Evolutionary conservation across 1,140 invertebrate genomes (phyloP), one percentile per base, ranked within the genome.

Genomic region (Stegodyphus dumicola): DNA sequence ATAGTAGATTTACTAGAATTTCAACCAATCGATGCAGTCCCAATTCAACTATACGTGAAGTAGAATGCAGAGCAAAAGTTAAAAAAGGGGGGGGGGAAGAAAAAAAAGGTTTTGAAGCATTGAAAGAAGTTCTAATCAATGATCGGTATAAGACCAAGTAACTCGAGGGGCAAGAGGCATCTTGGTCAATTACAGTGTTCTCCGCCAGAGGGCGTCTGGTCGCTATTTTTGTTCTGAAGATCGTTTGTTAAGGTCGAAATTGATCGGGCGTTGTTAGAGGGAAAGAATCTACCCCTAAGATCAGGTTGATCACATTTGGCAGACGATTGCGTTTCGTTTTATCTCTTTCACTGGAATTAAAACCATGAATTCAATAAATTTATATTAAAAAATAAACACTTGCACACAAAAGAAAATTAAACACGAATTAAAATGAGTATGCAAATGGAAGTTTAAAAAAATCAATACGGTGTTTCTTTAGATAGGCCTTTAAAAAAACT

Each of bases 141-240:
- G 48, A 65, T 56, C 51, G 73, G 11, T n/a, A 11, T 10, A 17
- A 18, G 53, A 54, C 60, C 54, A 52, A 66, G 60, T 77, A 65
- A 64, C 48, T 64, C 75, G 15, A 15, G 48, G 17, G 75, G 75
- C 75, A 65, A 15, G 53, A 77, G 53, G 75, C 75, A 64, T 77
- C 75, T 64, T 77, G 18, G 75, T 66, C 75, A 77, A 77, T 77
- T 77, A 77, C 75, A 49, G 60, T 77, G 60, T n/a, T 66, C 17
- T 77, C 60, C 75, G 75, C 75, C 60, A 77, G 75, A 48, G 52
- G 60, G 75, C 75, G 75, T 77, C 49, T 60, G 60, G n/a, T 79
- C 77, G 67, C 66, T 79, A 70, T 79, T 79, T 79, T 79, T 79
- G 77, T 79, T 79, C 77, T 54, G 53, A 65, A 53, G 51, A 79